A percentile compares a stretch with the other conserved stretches of the same genome.
Evolutionary conservation across 1,140 invertebrate species (phyloP).

Genomic region (Ylistrum balloti): DNA sequence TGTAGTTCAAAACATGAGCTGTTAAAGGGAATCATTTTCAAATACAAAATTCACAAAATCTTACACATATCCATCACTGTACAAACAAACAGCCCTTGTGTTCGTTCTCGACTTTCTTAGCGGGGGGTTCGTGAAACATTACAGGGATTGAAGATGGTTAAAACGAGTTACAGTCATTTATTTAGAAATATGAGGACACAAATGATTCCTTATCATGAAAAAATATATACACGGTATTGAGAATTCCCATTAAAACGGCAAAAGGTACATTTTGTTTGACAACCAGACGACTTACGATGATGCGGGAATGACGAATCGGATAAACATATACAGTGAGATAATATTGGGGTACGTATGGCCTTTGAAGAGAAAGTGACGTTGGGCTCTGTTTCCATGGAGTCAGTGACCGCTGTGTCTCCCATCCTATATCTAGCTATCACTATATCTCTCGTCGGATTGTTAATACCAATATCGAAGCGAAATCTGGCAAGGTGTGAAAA

Average conservation of each 20-base stretch:
- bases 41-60: neutral
- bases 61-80: neutral
- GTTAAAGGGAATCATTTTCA: neutral
- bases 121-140: neutral
- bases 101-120: neutral
- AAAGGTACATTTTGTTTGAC: slow-evolving; percentile 29
- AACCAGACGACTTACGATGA: slow-evolving; percentile 21
- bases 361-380: neutral
- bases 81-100: neutral
- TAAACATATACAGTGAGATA: neutral
- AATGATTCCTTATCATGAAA: neutral
- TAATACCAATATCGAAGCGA: neutral
- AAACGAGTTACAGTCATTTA: slow-evolving; percentile 21
- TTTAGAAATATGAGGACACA: neutral
- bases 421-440: neutral
- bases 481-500: neutral
- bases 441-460: neutral
- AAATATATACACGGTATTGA: neutral
- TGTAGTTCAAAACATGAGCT: neutral
- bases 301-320: neutral
- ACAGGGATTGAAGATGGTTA: neutral
- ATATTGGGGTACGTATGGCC: neutral
- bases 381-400: neutral
- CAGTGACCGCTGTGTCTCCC: neutral
- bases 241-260: neutral